Percentiles rank a stretch among this genome's conserved stretches.
phyloP scores from a whole-genome alignment of 2,888 invertebrate genomes.

The Melangyna quadrimaculata region DNA sequence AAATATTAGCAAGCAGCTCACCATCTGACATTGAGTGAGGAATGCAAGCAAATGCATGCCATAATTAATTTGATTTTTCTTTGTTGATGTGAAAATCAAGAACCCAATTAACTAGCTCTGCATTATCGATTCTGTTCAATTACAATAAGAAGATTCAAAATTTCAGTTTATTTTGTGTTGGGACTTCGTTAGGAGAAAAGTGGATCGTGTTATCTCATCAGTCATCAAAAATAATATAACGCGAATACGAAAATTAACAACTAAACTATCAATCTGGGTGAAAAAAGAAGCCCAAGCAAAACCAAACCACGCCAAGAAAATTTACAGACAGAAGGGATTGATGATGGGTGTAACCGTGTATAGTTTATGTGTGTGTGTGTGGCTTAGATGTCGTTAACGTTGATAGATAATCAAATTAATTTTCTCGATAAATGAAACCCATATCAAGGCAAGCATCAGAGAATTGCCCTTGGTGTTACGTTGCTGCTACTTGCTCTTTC shows the following conservation, averaged over 20 bases:
- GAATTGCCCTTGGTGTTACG: neutral
- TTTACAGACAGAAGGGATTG: neutral
- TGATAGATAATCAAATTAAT: constrained; percentile 64
- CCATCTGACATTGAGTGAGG: constrained; percentile 42
- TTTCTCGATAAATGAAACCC: constrained; percentile 16
- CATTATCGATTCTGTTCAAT: neutral
- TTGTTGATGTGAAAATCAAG: neutral
- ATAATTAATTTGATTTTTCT: neutral
- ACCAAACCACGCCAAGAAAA: constrained; percentile 20
- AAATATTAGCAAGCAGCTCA: neutral
- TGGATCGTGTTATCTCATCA: neutral
- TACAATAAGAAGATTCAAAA: neutral
- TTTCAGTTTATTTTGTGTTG: too few relatives aligned
- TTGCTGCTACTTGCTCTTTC: neutral
- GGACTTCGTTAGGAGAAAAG: too few relatives aligned
- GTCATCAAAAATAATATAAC: constrained; percentile 9
- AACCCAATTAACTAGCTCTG: neutral
- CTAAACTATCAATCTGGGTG: constrained; percentile 56
- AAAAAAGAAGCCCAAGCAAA: constrained; percentile 22
- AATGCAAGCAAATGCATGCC: constrained; percentile 37
- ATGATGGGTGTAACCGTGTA: too few relatives aligned
- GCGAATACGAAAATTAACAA: constrained; percentile 55
- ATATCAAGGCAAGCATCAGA: neutral
- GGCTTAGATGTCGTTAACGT: constrained; percentile 45
- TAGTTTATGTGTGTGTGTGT: constrained; percentile 1